Percentiles rank a stretch among this genome's conserved stretches.
Evolutionary conservation across 2,113 vertebrate genomes (phyloP).

Genomic region (Gasterosteus nipponicus): DNA sequence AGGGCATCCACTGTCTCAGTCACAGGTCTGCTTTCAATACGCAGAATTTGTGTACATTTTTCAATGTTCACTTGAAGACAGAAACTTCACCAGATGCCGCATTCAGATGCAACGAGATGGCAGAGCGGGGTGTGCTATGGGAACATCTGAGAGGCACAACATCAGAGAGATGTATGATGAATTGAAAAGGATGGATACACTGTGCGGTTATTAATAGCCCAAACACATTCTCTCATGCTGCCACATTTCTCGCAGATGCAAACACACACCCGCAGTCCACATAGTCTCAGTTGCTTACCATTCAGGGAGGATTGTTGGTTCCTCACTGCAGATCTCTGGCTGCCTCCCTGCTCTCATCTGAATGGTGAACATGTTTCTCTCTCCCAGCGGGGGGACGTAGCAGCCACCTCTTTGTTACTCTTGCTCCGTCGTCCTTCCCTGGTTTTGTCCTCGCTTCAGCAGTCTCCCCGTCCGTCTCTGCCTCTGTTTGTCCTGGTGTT

Average conservation of each 20-base stretch:
- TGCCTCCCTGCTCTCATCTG: constrained; percentile 44
- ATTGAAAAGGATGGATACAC: neutral
- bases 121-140: neutral
- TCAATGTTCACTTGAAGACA: neutral
- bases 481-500: constrained; percentile 44
- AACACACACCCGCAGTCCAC: constrained; percentile 7
- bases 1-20: neutral
- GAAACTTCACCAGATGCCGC: neutral
- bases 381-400: constrained; percentile 55
- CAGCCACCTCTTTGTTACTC: constrained; percentile 47
- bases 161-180: neutral
- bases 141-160: constrained; percentile 18
- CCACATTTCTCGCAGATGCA: neutral
- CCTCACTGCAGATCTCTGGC: constrained; percentile 52
- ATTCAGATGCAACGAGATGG: neutral
- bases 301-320: constrained; percentile 46
- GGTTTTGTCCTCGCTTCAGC: constrained; percentile 5
- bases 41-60: too few species aligned
- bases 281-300: constrained; percentile 62
- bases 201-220: constrained; percentile 16
- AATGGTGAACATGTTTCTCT: constrained; percentile 47
- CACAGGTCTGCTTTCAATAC: neutral
- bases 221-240: neutral
- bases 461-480: constrained; percentile 17
- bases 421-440: constrained; percentile 7